A percentile compares a stretch with the other conserved stretches of the same genome.
Evolutionary conservation across 2,797 vertebrate species (phyloP).

Genomic region (Ciconia nigra): DNA sequence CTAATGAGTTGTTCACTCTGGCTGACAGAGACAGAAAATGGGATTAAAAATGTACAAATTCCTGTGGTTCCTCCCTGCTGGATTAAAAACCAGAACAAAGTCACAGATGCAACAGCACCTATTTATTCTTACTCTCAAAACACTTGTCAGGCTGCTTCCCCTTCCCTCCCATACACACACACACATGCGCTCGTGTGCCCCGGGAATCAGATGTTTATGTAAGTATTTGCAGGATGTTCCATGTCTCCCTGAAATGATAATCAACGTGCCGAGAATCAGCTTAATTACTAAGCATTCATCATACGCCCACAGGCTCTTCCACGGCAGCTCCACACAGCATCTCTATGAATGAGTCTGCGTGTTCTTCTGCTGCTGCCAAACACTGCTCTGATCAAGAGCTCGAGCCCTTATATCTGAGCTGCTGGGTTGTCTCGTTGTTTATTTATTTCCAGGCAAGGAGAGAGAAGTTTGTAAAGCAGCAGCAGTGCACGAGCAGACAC

Average conservation of each 20-base stretch:
- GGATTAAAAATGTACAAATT: background rate
- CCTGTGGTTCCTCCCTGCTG: background rate
- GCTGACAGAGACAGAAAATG: background rate
- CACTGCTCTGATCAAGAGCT: background rate
- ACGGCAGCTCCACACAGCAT: background rate
- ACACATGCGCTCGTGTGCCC: background rate
- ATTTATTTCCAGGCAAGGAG: background rate
- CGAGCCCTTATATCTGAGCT: background rate
- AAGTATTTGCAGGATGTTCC: slow-evolving; percentile 33
- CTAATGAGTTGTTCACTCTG: background rate
- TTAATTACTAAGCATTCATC: slow-evolving; percentile 51
- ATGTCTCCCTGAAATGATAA: slow-evolving; percentile 29
- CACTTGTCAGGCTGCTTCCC: background rate
- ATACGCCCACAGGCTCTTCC: slow-evolving; percentile 1
- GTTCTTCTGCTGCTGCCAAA: background rate
- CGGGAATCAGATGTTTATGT: slow-evolving; percentile 39
- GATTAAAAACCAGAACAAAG: background rate
- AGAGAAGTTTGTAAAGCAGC: background rate
- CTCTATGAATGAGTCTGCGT: background rate
- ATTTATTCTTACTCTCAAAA: slow-evolving; percentile 19
- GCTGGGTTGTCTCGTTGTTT: background rate
- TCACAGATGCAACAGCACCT: background rate
- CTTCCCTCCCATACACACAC: background rate
- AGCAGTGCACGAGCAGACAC: background rate
- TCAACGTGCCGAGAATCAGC: slow-evolving; percentile 13